phyloP scores from a whole-genome alignment of 2,797 vertebrate genomes.

The Rhinoraja longicauda region DNA sequence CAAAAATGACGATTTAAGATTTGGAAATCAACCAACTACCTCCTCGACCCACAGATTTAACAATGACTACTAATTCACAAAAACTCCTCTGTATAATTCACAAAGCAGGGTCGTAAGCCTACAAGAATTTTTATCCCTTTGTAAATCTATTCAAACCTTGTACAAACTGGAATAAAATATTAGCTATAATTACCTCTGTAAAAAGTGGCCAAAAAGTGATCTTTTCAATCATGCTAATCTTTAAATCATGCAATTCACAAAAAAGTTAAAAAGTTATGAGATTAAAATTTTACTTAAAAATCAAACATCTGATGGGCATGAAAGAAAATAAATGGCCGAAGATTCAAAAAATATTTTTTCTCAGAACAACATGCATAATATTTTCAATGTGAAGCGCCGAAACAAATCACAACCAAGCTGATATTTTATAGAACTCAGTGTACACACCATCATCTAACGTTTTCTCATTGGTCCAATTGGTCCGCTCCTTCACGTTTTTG shows the following conservation, averaged over 20 bases:
- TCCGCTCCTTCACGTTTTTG: constrained; percentile 96
- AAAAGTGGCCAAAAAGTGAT: not conserved
- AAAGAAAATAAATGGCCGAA: not conserved
- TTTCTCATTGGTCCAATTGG: constrained; percentile 99
- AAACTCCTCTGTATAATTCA: not conserved
- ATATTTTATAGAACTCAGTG: not conserved
- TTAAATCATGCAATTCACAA: not conserved
- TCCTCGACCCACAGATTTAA: not conserved
- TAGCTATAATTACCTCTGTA: not conserved
- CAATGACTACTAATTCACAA: not conserved
- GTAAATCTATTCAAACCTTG: not conserved
- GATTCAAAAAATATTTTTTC: not conserved
- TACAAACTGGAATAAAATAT: not conserved
- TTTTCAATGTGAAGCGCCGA: not conserved
- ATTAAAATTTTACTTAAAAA: not conserved
- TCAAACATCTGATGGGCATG: too few relatives aligned
- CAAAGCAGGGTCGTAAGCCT: not conserved
- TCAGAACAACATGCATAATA: not conserved
- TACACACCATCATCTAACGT: constrained; percentile 89
- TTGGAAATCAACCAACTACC: not conserved
- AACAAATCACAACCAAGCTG: not conserved
- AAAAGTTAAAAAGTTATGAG: not conserved
- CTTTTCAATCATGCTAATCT: not conserved
- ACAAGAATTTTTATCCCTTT: not conserved
- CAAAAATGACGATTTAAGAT: not conserved